Percentiles rank a stretch among this genome's conserved stretches.
Conservation (phyloP, 2,797 vertebrate genomes). For the Apodemus agrarius region DNA sequence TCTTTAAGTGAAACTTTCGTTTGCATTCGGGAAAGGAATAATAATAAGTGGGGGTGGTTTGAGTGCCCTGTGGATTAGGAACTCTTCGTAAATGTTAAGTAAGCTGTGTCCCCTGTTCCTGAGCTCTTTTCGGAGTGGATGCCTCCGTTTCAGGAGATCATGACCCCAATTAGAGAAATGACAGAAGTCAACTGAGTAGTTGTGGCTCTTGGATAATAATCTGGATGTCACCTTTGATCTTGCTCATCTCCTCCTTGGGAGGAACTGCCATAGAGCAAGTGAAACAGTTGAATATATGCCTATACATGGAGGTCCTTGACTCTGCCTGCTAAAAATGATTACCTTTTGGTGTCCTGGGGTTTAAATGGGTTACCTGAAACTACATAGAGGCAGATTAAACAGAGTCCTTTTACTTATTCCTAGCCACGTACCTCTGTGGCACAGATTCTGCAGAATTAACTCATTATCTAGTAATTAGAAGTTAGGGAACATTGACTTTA, state of each 20-base stretch:
- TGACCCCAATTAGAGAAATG: not conserved
- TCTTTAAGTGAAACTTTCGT: not conserved
- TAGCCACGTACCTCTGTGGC: not conserved
- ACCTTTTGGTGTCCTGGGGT: slow-evolving; percentile 1
- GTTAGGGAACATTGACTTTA: not conserved
- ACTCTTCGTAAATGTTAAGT: not conserved
- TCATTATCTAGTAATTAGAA: slow-evolving; percentile 36
- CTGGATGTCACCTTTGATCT: not conserved
- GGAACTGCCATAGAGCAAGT: not conserved
- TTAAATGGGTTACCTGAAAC: slow-evolving; percentile 22
- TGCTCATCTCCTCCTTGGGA: not conserved
- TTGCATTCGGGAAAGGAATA: not conserved
- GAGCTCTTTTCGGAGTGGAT: not conserved
- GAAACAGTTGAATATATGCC: not conserved
- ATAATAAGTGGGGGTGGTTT: not conserved
- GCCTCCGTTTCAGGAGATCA: not conserved
- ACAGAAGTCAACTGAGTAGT: not conserved
- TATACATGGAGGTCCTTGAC: not conserved
- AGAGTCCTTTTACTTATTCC: not conserved
- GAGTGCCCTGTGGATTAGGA: not conserved
- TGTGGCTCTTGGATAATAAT: not conserved
- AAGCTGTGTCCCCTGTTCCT: not conserved
- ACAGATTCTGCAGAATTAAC: slow-evolving; percentile 39
- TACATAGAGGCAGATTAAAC: not conserved
- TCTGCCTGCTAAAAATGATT: not conserved